These are phyloP conservation scores for Drosophila malerkotliana DNA, from an alignment of 1,140 invertebrate species.

Conservation along the genomic window DNA sequence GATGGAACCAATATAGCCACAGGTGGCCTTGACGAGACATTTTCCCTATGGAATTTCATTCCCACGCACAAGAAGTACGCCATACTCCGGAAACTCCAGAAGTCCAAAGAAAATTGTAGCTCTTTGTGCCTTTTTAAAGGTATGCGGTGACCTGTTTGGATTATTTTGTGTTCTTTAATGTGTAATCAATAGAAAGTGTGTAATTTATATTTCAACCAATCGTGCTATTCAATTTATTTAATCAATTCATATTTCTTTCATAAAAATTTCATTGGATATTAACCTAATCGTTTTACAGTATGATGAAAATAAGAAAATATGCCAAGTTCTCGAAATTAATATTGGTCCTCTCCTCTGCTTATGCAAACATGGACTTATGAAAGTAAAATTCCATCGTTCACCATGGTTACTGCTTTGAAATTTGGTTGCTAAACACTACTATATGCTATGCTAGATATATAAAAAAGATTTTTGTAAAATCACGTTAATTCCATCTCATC, in stretches of 20 bases:
- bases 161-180: not conserved
- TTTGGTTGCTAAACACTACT: slow-evolving; percentile 25
- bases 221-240: slow-evolving; percentile 43
- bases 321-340: not conserved
- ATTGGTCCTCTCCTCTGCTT: no score
- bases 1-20: slow-evolving; percentile 76
- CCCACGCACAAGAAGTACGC: slow-evolving; percentile 28
- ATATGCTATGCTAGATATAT: slow-evolving; percentile 21
- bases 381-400: slow-evolving; percentile 33
- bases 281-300: slow-evolving; percentile 35
- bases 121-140: slow-evolving; percentile 26
- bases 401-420: slow-evolving; percentile 34
- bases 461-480: slow-evolving; percentile 23
- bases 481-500: not conserved
- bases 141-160: slow-evolving; percentile 23
- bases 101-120: slow-evolving; percentile 14
- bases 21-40: slow-evolving; percentile 69
- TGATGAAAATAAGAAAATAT: slow-evolving; percentile 27
- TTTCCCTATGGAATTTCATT: slow-evolving; percentile 76
- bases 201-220: slow-evolving; percentile 24
- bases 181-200: slow-evolving; percentile 6
- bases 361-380: slow-evolving; percentile 14
- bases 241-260: slow-evolving; percentile 56
- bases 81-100: slow-evolving; percentile 10
- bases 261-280: slow-evolving; percentile 45